These are phyloP conservation scores for Cetonia aurata DNA, from an alignment of 2,888 invertebrate species.

Conservation along the genomic window DNA sequence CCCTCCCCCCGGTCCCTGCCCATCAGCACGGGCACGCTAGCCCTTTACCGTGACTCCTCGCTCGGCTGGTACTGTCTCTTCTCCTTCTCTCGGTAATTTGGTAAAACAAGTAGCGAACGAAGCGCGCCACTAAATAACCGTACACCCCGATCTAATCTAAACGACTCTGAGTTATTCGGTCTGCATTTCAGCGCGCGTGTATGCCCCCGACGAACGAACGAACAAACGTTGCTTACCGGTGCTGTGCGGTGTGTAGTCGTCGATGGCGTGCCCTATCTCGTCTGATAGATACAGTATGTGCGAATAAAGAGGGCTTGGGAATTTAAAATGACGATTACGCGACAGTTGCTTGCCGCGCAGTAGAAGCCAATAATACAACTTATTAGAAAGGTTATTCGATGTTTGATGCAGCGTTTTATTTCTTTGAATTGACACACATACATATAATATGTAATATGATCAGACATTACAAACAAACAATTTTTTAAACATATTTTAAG, in stretches of 20 bases:
- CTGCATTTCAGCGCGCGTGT: constrained; percentile 55
- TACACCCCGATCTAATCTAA: constrained; percentile 62
- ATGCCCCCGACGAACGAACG: constrained; percentile 29
- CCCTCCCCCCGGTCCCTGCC: neutral
- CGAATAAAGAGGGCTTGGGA: constrained; percentile 18
- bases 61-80: neutral
- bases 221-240: constrained; percentile 42
- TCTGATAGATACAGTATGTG: constrained; percentile 31
- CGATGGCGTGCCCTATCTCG: constrained; percentile 49
- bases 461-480: too few relatives aligned
- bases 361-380: too few relatives aligned
- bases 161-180: constrained; percentile 64
- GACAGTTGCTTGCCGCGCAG: too few relatives aligned
- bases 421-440: too few relatives aligned
- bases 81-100: constrained; percentile 59
- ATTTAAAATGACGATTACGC: neutral
- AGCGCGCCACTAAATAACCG: constrained; percentile 58
- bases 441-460: too few relatives aligned
- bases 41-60: too few relatives aligned
- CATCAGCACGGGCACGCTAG: too few relatives aligned
- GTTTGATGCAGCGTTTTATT: too few relatives aligned
- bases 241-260: constrained; percentile 39
- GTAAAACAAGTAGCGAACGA: constrained; percentile 65
- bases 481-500: too few relatives aligned
- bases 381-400: too few relatives aligned